phyloP scores from a whole-genome alignment of 2,888 invertebrate species.

The Ichneumoninae sp. region DNA sequence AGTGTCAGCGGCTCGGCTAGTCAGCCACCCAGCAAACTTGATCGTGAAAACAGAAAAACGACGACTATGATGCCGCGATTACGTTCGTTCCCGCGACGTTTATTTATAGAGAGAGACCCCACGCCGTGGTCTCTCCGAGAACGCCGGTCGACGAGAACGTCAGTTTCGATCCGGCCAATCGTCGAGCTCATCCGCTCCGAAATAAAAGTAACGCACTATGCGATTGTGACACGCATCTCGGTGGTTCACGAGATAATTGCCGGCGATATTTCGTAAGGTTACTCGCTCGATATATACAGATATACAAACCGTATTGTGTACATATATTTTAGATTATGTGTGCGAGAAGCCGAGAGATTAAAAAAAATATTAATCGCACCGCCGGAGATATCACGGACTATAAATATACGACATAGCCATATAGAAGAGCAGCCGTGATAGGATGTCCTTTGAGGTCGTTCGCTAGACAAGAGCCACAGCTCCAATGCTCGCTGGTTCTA shows the following conservation, averaged over 20 bases:
- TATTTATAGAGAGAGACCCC: conserved; percentile 61
- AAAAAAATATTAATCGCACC: conserved; percentile 38
- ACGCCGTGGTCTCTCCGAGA: not conserved
- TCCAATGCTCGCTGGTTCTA: conserved; percentile 52
- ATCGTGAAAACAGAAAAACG: conserved; percentile 81
- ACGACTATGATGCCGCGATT: conserved; percentile 67
- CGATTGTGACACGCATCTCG: not conserved
- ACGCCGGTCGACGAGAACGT: not conserved
- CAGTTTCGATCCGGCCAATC: not conserved
- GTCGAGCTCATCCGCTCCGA: not conserved
- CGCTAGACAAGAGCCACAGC: conserved; percentile 49
- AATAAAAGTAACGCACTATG: not conserved
- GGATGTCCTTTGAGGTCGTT: conserved; percentile 43
- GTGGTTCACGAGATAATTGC: not conserved
- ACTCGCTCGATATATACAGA: not conserved
- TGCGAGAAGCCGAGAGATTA: not conserved
- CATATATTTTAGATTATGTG: not conserved
- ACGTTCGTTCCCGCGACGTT: conserved; percentile 64
- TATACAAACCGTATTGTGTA: not conserved
- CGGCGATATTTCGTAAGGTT: not conserved
- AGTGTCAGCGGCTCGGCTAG: conserved; percentile 81
- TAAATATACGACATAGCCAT: conserved; percentile 3
- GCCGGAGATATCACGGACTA: conserved; percentile 8
- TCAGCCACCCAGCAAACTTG: conserved; percentile 80
- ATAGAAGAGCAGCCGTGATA: conserved; percentile 2